A percentile compares a stretch with the other conserved stretches of the same genome.
Evolutionary conservation across 2,797 vertebrate species (phyloP).

Genomic region (Pelochelys cantorii): DNA sequence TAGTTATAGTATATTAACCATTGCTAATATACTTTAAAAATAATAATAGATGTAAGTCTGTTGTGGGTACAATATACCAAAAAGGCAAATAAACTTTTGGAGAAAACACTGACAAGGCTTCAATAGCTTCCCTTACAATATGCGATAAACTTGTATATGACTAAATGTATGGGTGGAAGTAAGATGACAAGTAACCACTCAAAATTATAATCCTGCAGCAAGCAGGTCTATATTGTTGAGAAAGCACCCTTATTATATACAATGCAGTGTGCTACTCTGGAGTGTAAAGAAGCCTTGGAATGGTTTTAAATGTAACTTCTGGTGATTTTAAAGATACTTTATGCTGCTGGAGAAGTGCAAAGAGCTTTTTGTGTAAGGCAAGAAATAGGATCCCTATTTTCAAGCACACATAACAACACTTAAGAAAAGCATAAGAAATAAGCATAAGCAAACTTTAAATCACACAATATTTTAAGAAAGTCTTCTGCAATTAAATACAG

Average conservation of each 20-base stretch:
- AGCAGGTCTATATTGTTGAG: not conserved
- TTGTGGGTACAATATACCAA: not conserved
- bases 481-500: not conserved
- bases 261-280: not conserved
- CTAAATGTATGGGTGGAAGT: not conserved
- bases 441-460: not conserved
- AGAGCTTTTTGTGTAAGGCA: not conserved
- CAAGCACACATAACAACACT: not conserved
- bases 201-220: constrained; percentile 21
- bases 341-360: not conserved
- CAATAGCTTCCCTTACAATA: not conserved
- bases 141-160: not conserved
- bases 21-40: not conserved
- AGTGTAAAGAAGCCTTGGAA: not conserved
- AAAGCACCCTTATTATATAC: not conserved
- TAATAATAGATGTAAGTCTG: not conserved
- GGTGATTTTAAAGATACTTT: not conserved
- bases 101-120: constrained; percentile 4
- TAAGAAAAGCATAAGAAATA: not conserved
- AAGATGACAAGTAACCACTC: constrained; percentile 30
- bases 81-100: not conserved
- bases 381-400: not conserved
- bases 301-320: not conserved
- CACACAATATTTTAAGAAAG: not conserved
- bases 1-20: not conserved